These are phyloP conservation scores for Origma solitaria DNA, from an alignment of 2,113 vertebrate species.

Conservation along the genomic window DNA sequence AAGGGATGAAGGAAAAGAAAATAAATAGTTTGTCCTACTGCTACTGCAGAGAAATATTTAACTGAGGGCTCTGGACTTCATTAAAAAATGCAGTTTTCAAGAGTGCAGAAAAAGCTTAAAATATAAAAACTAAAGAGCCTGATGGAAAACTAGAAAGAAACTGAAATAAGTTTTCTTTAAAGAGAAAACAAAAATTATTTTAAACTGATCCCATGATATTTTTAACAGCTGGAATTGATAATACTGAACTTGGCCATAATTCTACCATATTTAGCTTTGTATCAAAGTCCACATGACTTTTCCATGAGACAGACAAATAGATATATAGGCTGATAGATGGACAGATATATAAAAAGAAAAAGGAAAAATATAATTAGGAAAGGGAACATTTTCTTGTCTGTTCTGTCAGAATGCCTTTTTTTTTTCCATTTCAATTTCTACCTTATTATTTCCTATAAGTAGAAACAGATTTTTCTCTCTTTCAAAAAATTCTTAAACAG, in stretches of 20 bases:
- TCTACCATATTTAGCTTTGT: constrained; percentile 12
- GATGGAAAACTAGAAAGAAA: not conserved
- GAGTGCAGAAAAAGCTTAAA: not conserved
- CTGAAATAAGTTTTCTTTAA: not conserved
- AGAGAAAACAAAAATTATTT: not conserved
- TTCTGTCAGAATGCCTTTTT: not conserved
- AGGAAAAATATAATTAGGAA: constrained; percentile 21
- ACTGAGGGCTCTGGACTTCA: not conserved
- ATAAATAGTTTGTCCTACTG: not conserved
- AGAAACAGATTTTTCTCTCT: constrained; percentile 56
- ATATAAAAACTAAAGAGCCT: not conserved
- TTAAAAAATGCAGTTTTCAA: not conserved
- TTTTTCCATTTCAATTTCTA: not conserved
- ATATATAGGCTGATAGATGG: constrained; percentile 9
- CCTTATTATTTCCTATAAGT: constrained; percentile 58
- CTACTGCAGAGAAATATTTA: not conserved
- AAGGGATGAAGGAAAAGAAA: not conserved
- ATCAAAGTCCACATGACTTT: not conserved
- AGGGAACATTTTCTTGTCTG: constrained; percentile 29
- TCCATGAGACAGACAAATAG: not conserved
- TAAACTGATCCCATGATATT: not conserved
- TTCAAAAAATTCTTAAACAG: constrained; percentile 58
- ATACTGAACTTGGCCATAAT: not conserved
- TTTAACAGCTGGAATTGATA: constrained; percentile 35
- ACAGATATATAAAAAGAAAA: constrained; percentile 33